These are phyloP conservation scores for Agrochola lychnidis DNA, from an alignment of 2,888 invertebrate species.

Conservation along the genomic window DNA sequence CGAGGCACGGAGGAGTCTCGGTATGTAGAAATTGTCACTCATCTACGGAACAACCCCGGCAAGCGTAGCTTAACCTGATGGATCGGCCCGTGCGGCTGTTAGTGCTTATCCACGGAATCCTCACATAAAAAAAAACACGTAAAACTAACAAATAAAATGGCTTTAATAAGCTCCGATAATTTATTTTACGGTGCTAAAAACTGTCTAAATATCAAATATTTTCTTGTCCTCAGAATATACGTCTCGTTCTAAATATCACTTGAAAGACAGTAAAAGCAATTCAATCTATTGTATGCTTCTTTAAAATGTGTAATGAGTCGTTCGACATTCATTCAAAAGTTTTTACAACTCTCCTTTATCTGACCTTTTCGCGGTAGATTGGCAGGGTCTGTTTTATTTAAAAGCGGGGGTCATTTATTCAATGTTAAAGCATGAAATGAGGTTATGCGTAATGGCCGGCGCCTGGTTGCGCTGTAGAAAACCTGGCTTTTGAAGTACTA, in stretches of 20 bases:
- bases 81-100: too few relatives aligned
- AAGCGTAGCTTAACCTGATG: too few relatives aligned
- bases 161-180: not conserved
- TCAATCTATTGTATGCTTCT: slow-evolving; percentile 24
- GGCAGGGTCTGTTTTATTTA: slow-evolving; percentile 57
- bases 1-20: too few relatives aligned
- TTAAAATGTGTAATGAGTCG: slow-evolving; percentile 50
- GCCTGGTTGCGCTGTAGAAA: slow-evolving; percentile 41
- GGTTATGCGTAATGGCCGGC: slow-evolving; percentile 35
- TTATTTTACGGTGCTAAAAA: not conserved
- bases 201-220: not conserved
- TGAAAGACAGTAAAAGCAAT: slow-evolving; percentile 34
- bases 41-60: too few relatives aligned
- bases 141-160: not conserved
- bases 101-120: too few relatives aligned
- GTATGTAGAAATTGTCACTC: too few relatives aligned
- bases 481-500: slow-evolving; percentile 16
- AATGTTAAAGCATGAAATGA: slow-evolving; percentile 39
- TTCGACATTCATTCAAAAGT: slow-evolving; percentile 57
- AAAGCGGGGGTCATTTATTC: slow-evolving; percentile 51
- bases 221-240: not conserved
- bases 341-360: slow-evolving; percentile 50
- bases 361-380: slow-evolving; percentile 51
- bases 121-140: not conserved
- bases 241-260: not conserved